These are phyloP conservation scores for Abrostola triplasia DNA, from an alignment of 2,888 invertebrate species.

Conservation along the genomic window DNA sequence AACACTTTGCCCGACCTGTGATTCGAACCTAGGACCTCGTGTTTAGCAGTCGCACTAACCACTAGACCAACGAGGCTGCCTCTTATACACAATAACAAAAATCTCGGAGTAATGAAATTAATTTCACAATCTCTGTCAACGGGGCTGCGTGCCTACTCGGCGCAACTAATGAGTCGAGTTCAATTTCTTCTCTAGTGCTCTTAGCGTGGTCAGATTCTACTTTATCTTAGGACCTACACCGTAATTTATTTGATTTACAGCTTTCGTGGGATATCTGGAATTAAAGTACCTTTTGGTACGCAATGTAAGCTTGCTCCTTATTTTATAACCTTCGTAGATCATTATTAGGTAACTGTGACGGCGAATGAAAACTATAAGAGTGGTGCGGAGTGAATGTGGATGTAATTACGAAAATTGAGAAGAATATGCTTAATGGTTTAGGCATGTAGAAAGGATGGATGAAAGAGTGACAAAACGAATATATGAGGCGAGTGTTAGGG, in stretches of 20 bases:
- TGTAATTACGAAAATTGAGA: too few relatives aligned
- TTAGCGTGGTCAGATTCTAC: constrained; percentile 20
- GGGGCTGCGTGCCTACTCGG: background rate
- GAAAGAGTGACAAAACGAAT: too few relatives aligned
- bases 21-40: too few relatives aligned
- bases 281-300: background rate
- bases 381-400: too few relatives aligned
- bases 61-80: background rate
- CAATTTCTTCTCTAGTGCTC: constrained; percentile 17
- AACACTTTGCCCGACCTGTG: too few relatives aligned
- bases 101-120: background rate
- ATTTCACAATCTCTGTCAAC: constrained; percentile 1
- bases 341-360: too few relatives aligned
- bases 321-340: too few relatives aligned
- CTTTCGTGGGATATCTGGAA: background rate
- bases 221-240: constrained; percentile 11
- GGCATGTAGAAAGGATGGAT: too few relatives aligned
- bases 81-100: constrained; percentile 1
- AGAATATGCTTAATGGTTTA: too few relatives aligned
- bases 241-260: constrained; percentile 22
- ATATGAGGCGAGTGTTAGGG: too few relatives aligned
- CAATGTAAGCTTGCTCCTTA: background rate
- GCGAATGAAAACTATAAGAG: too few relatives aligned
- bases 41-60: background rate
- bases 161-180: constrained; percentile 3